phyloP scores from a whole-genome alignment of 2,113 vertebrate species.

The Pseudorasbora parva region DNA sequence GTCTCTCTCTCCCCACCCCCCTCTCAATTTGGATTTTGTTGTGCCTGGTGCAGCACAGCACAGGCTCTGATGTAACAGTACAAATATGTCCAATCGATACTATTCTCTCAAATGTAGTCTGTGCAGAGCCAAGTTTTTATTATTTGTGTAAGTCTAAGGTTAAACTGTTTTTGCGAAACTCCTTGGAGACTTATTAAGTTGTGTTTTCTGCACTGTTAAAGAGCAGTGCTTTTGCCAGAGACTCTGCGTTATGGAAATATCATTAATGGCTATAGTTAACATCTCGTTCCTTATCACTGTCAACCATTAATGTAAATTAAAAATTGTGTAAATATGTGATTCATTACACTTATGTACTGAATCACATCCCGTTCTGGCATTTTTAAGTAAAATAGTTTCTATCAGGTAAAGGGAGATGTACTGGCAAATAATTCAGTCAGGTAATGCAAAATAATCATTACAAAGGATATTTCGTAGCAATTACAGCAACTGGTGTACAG shows the following conservation, averaged over 20 bases:
- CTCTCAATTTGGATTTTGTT: conserved; percentile 12
- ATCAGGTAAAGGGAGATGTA: background rate
- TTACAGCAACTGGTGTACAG: no score
- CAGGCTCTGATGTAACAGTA: conserved; percentile 17
- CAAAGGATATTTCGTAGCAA: no score
- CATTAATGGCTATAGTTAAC: conserved; percentile 14
- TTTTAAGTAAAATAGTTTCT: background rate
- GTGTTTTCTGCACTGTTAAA: conserved; percentile 19
- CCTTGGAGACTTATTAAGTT: conserved; percentile 25
- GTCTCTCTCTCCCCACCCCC: background rate
- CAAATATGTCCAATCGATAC: conserved; percentile 32
- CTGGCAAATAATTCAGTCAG: background rate
- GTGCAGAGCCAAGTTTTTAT: conserved; percentile 7
- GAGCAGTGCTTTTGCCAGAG: conserved; percentile 9
- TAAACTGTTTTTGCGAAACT: background rate
- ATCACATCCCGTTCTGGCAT: background rate
- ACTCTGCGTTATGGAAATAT: conserved; percentile 22
- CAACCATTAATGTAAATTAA: background rate
- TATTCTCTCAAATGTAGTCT: background rate
- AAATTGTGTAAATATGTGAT: no score
- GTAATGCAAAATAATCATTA: background rate
- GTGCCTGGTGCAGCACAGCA: conserved; percentile 30
- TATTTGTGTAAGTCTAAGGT: conserved; percentile 1
- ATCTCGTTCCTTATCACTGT: background rate
- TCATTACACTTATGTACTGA: background rate